Evolutionary conservation across 2,797 vertebrate genomes (phyloP).

Genomic region (Ptychadena robeensis): DNA sequence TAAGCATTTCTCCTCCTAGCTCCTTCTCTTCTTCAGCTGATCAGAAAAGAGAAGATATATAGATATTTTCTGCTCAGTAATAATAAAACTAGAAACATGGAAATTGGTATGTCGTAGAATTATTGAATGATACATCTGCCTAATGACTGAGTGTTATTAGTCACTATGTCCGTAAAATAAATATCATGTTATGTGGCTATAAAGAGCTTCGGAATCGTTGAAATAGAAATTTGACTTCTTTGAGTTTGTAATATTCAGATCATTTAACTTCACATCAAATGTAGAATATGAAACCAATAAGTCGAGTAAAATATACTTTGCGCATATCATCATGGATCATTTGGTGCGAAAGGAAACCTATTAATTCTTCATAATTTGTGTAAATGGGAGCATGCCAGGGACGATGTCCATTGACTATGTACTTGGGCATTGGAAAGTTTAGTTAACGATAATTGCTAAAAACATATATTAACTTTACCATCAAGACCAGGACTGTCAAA

Average conservation of each 20-base stretch:
- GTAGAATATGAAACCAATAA: slow-evolving; percentile 10
- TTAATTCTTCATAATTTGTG: background rate
- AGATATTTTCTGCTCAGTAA: background rate
- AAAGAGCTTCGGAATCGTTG: background rate
- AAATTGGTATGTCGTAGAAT: background rate
- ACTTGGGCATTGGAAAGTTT: no score
- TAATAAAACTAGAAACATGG: slow-evolving; percentile 7
- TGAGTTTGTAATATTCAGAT: background rate
- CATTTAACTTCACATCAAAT: background rate
- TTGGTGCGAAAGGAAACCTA: background rate
- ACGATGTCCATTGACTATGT: no score
- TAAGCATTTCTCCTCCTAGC: slow-evolving; percentile 10
- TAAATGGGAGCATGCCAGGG: no score
- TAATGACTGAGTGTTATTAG: slow-evolving; percentile 6
- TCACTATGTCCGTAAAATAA: slow-evolving; percentile 2
- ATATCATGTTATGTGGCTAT: slow-evolving; percentile 21
- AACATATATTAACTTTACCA: no score
- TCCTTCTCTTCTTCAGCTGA: slow-evolving; percentile 6
- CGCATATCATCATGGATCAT: no score
- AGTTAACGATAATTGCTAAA: no score
- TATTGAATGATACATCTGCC: slow-evolving; percentile 4
- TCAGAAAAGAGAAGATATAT: background rate
- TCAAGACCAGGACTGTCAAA: no score
- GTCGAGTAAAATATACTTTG: background rate
- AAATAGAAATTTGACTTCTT: background rate